These are phyloP conservation scores for Onchidella celtica DNA, from an alignment of 2,888 invertebrate genomes.

Conservation along the genomic window DNA sequence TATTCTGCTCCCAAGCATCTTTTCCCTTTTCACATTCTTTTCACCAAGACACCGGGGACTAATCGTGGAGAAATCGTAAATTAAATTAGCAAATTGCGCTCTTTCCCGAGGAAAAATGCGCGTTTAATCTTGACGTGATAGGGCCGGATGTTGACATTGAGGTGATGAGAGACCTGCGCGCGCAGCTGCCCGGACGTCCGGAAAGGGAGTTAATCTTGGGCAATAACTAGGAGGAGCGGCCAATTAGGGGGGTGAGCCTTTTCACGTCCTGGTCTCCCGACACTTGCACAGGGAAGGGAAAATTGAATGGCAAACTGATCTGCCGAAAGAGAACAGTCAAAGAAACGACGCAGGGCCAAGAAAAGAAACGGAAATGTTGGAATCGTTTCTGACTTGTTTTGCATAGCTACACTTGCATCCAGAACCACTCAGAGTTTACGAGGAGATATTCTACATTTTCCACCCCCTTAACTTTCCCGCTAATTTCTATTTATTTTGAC, in stretches of 20 bases:
- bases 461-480: background rate
- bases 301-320: constrained; percentile 44
- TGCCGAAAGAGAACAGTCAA: constrained; percentile 24
- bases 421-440: no score
- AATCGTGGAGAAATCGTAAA: constrained; percentile 79
- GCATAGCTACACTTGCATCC: constrained; percentile 19
- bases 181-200: constrained; percentile 53
- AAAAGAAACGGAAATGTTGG: constrained; percentile 6
- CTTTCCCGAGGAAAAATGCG: constrained; percentile 71
- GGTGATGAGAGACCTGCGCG: constrained; percentile 58
- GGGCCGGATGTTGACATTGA: constrained; percentile 64
- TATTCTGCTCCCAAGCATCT: constrained; percentile 15
- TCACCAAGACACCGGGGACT: constrained; percentile 56
- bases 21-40: constrained; percentile 6
- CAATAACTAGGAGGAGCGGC: constrained; percentile 38
- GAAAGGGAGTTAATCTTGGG: constrained; percentile 50
- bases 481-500: background rate
- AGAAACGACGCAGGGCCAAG: constrained; percentile 4
- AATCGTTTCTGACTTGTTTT: constrained; percentile 23
- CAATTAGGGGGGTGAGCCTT: constrained; percentile 44
- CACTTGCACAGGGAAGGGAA: constrained; percentile 4
- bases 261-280: constrained; percentile 32
- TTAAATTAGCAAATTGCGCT: constrained; percentile 79
- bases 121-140: constrained; percentile 75
- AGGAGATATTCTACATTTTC: no score